Evolutionary conservation across 53 echinoderm and acorn worm species (phyloP), one percentile per base, ranked within the genome.

Genomic region (Antedon mediterranea): DNA sequence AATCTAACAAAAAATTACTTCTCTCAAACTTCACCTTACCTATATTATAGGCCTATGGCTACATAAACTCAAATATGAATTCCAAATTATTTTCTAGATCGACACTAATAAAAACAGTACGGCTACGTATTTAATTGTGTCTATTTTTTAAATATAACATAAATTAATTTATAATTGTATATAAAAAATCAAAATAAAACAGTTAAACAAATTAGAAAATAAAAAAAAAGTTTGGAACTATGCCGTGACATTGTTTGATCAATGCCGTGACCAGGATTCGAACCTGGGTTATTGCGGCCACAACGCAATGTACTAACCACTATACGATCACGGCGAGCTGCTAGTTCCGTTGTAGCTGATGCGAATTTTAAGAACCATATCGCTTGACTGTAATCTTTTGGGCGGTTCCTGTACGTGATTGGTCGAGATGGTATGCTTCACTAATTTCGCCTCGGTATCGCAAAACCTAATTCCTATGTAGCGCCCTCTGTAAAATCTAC

Each of bases 251-350:
- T 57, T 57, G 57, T 57, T 57, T 57, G 23, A 15, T 57, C 57
- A 57, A 57, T 57, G 57, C 57, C 57, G 57, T 57, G 57, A 57
- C 57, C 57, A 57, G 57, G 57, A 57, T 57, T 57, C 57, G 57
- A 57, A 57, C 57, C 57, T 57, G 57, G 57, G 57, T 57, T 57
- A 57, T 57, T 57, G 57, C 57, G 57, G 57, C 57, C 57, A 57
- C 57, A 57, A 57, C 57, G 57, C 57, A 57, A 57, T 57, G 57
- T 57, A 57, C 57, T 57, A 57, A 57, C 57, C 57, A 57, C 57
- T 57, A 57, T 57, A 57, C 57, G 57, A 57, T 57, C 57, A 57
- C 57, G 57, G 57, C 57, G 57, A 13, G 57, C 57, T 57, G 57
- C 57, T 57, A 57, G 57, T 26, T 57, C 57, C 57, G 57, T 57